A percentile compares a stretch with the other conserved stretches of the same genome.
Evolutionary conservation across 1,140 invertebrate species (phyloP).

Genomic region (Adoxophyes honmai): DNA sequence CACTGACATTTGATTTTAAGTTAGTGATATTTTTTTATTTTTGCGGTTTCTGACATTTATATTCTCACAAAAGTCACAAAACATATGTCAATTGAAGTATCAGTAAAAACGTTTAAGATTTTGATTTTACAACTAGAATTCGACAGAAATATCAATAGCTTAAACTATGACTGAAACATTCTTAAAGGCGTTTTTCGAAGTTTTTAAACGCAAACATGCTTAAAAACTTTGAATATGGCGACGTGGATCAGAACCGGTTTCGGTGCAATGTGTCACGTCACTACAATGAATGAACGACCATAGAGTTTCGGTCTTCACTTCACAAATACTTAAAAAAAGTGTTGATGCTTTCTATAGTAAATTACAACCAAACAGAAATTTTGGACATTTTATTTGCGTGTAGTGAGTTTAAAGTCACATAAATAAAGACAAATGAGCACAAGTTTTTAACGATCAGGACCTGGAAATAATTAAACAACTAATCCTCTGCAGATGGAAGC

Average conservation of each 20-base stretch:
- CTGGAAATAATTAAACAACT: slow-evolving; percentile 47
- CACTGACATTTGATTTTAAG: slow-evolving; percentile 8
- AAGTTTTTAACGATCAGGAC: slow-evolving; percentile 45
- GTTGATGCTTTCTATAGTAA: slow-evolving; percentile 77
- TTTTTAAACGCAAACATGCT: background rate
- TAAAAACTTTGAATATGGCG: background rate
- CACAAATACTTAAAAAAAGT: slow-evolving; percentile 73
- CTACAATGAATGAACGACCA: slow-evolving; percentile 57
- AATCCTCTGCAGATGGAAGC: slow-evolving; percentile 63
- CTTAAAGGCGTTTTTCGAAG: background rate
- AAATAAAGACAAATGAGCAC: slow-evolving; percentile 52
- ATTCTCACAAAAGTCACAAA: background rate
- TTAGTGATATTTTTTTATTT: background rate
- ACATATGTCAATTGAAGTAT: background rate
- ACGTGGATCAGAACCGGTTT: slow-evolving; percentile 17
- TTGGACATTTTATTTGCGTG: slow-evolving; percentile 65
- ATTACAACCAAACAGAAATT: slow-evolving; percentile 75
- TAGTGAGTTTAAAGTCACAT: slow-evolving; percentile 59
- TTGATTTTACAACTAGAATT: background rate
- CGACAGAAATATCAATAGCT: no score
- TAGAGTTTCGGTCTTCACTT: slow-evolving; percentile 61
- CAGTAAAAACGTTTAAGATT: background rate
- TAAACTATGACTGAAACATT: background rate
- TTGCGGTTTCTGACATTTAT: background rate
- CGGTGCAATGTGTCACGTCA: slow-evolving; percentile 38